These are phyloP conservation scores for Omphaloscelis lunosa DNA, from an alignment of 2,888 invertebrate species.

Conservation along the genomic window DNA sequence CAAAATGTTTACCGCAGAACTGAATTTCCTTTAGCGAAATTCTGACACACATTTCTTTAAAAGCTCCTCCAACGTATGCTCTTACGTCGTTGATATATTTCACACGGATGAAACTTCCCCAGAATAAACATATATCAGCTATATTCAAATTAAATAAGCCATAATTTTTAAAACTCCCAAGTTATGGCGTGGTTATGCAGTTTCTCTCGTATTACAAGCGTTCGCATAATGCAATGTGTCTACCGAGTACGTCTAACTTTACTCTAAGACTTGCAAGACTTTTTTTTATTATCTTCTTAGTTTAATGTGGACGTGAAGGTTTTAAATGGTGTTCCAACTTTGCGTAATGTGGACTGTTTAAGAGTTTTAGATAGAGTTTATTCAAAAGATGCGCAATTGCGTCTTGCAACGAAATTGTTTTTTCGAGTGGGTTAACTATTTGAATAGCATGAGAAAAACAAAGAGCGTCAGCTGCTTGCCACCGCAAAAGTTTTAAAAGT, in stretches of 20 bases:
- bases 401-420: conserved; percentile 34
- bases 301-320: conserved; percentile 47
- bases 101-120: conserved; percentile 58
- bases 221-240: conserved; percentile 66
- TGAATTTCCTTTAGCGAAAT: conserved; percentile 53
- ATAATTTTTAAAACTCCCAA: conserved; percentile 73
- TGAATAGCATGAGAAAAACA: conserved; percentile 20
- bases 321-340: conserved; percentile 52
- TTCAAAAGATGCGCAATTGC: conserved; percentile 41
- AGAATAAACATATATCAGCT: conserved; percentile 68
- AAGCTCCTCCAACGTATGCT: conserved; percentile 58
- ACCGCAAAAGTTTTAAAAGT: conserved; percentile 30
- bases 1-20: conserved; percentile 29
- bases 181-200: conserved; percentile 65
- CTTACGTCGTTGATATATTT: conserved; percentile 59
- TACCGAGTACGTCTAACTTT: conserved; percentile 42
- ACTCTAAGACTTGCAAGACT: conserved; percentile 43
- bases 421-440: conserved; percentile 27
- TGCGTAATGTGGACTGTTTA: conserved; percentile 44
- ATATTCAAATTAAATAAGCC: conserved; percentile 77
- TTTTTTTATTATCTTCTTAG: conserved; percentile 49
- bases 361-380: conserved; percentile 44
- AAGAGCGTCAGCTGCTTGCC: conserved; percentile 17
- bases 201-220: conserved; percentile 67
- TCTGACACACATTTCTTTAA: conserved; percentile 55